These are phyloP conservation scores for Adineta ricciae DNA, from an alignment of 2,888 invertebrate species.

Conservation along the genomic window DNA sequence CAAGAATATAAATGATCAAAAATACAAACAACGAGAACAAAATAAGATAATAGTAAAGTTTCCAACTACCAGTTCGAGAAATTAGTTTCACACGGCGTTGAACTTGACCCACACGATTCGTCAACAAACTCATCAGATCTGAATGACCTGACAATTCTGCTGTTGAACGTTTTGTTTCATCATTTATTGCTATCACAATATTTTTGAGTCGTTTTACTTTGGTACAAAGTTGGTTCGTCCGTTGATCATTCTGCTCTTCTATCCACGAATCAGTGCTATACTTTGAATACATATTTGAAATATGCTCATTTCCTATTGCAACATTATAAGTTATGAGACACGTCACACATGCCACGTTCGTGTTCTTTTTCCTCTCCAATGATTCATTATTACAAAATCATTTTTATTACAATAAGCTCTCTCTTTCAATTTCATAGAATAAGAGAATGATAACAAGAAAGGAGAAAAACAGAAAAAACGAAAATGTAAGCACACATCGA, in stretches of 20 bases:
- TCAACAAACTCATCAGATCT: background rate
- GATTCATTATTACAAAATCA: constrained; percentile 13
- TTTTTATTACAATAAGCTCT: background rate
- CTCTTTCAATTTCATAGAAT: background rate
- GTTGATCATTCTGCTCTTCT: background rate
- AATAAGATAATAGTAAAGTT: background rate
- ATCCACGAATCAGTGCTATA: background rate
- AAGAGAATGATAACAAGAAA: background rate
- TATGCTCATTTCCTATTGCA: background rate
- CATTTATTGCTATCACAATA: background rate
- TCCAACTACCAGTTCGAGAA: background rate
- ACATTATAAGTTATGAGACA: background rate
- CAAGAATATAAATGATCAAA: background rate
- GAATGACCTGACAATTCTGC: background rate
- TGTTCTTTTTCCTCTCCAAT: background rate
- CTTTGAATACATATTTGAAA: background rate
- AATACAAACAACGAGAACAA: background rate
- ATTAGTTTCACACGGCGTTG: background rate
- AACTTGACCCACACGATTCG: background rate
- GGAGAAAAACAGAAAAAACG: background rate
- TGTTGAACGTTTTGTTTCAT: background rate
- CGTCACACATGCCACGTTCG: background rate
- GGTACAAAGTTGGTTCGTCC: background rate
- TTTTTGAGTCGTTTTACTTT: background rate
- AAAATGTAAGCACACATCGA: background rate